Conservation (phyloP, 2,797 vertebrate species). For the Microctenopoma lineatum region DNA sequence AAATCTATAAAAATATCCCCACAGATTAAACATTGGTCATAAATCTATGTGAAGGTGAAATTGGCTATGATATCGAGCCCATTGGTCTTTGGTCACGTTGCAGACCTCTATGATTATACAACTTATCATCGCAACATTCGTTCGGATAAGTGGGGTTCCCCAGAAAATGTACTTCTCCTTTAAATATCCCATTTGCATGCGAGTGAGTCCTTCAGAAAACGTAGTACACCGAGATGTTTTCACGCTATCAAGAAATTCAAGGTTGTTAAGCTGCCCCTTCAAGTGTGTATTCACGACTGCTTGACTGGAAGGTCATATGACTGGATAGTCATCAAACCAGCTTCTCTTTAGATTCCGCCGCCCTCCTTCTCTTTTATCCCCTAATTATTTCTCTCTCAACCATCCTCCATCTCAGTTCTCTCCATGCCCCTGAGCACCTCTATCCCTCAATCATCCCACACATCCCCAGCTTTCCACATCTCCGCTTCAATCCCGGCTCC, state of each 20-base stretch:
- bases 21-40: not conserved
- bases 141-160: not conserved
- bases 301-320: constrained; percentile 16
- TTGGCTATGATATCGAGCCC: not conserved
- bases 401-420: constrained; percentile 27
- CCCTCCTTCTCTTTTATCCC: constrained; percentile 51
- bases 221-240: constrained; percentile 11
- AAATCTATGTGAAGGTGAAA: constrained; percentile 3
- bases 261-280: constrained; percentile 24
- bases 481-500: constrained; percentile 54
- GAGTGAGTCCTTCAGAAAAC: constrained; percentile 2
- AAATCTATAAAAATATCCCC: not conserved
- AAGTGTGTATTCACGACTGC: constrained; percentile 49
- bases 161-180: not conserved
- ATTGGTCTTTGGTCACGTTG: not conserved
- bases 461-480: constrained; percentile 55
- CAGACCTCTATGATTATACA: not conserved
- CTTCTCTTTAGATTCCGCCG: constrained; percentile 53
- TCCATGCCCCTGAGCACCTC: constrained; percentile 56
- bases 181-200: not conserved
- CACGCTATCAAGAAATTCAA: constrained; percentile 34
- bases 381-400: constrained; percentile 67
- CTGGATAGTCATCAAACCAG: constrained; percentile 34
- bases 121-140: not conserved
- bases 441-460: constrained; percentile 55